These are phyloP conservation scores for Anabacerthia variegaticeps DNA, from an alignment of 2,797 vertebrate genomes.

Conservation along the genomic window DNA sequence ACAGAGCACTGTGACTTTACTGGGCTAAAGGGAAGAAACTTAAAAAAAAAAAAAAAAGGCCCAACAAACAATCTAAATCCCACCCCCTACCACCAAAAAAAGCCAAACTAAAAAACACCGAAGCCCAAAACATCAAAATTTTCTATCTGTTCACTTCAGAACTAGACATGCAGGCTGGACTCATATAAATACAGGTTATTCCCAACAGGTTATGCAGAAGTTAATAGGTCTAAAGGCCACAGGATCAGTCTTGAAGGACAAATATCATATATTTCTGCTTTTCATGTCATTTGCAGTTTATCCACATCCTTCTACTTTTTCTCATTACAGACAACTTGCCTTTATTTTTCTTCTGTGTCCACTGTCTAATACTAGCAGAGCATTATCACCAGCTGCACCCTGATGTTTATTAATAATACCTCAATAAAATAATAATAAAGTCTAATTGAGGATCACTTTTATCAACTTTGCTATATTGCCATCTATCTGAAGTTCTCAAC, in stretches of 20 bases:
- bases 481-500: constrained; percentile 74
- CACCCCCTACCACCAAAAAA: too few species aligned
- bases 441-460: constrained; percentile 75
- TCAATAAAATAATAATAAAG: constrained; percentile 64
- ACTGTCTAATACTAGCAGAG: background rate
- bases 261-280: constrained; percentile 15
- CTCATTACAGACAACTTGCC: background rate
- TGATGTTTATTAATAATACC: constrained; percentile 70
- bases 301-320: background rate
- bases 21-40: background rate
- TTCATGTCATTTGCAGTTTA: constrained; percentile 35
- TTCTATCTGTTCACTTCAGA: background rate
- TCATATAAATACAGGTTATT: background rate
- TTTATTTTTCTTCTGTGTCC: constrained; percentile 44
- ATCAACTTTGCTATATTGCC: constrained; percentile 72
- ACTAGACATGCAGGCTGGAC: background rate
- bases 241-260: constrained; percentile 30
- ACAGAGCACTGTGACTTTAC: background rate
- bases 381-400: constrained; percentile 40
- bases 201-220: background rate
- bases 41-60: background rate
- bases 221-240: background rate
- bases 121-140: background rate
- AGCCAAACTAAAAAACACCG: background rate
- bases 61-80: background rate